A percentile compares a stretch with the other conserved stretches of the same genome.
phyloP scores from a whole-genome alignment of 2,797 vertebrate species.

The Paramormyrops hopkinsi region DNA sequence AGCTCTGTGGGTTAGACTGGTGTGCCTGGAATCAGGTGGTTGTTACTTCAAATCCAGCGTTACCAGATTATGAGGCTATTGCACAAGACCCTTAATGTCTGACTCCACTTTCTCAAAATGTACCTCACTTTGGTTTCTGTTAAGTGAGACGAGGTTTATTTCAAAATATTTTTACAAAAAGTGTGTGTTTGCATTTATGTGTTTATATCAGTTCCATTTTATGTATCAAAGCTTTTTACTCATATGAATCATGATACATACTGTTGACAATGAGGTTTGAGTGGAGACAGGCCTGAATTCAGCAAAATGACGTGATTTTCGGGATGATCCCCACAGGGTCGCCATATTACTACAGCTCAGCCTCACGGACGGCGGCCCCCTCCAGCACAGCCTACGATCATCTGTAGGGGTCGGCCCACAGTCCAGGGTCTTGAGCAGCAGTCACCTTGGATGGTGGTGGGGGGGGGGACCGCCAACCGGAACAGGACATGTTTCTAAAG shows the following conservation, averaged over 20 bases:
- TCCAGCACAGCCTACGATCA: constrained; percentile 78
- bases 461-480: neutral
- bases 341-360: constrained; percentile 83
- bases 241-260: neutral
- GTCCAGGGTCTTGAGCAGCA: neutral
- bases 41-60: neutral
- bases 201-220: neutral
- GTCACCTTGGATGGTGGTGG: neutral
- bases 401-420: constrained; percentile 60
- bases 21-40: neutral
- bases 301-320: neutral
- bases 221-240: neutral
- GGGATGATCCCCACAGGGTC: constrained; percentile 58
- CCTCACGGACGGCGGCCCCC: constrained; percentile 66
- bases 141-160: neutral
- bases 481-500: neutral
- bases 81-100: neutral
- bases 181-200: neutral
- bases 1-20: neutral
- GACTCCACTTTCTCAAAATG: neutral
- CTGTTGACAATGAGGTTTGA: neutral
- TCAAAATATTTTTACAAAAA: neutral
- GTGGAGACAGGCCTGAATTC: neutral
- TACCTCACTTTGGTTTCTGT: neutral
- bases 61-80: neutral